Evolutionary conservation across 2,888 invertebrate species (phyloP).

Genomic region (Brachyopa scutellaris): DNA sequence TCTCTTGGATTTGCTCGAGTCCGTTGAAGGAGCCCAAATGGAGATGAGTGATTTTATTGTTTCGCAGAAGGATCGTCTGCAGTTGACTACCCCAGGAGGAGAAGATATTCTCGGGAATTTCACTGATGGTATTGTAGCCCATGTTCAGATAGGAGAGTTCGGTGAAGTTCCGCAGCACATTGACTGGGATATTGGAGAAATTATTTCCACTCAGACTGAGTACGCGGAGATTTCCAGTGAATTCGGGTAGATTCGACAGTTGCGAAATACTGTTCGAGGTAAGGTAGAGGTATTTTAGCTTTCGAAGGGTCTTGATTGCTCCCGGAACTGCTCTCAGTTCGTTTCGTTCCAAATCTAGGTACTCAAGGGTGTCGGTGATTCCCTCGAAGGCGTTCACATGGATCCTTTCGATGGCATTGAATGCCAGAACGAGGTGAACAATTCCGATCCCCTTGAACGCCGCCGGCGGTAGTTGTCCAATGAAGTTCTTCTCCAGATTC

Average conservation of each 20-base stretch:
- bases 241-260: conserved; percentile 84
- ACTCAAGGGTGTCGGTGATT: conserved; percentile 88
- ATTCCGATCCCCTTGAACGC: conserved; percentile 88
- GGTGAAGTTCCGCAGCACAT: conserved; percentile 87
- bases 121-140: conserved; percentile 92
- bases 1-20: conserved; percentile 90
- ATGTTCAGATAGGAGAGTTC: conserved; percentile 93
- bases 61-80: conserved; percentile 90
- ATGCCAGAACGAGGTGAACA: conserved; percentile 90
- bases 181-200: conserved; percentile 87
- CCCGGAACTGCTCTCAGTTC: conserved; percentile 87
- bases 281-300: conserved; percentile 90
- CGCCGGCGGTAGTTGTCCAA: conserved; percentile 85
- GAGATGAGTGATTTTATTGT: conserved; percentile 90
- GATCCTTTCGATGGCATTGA: conserved; percentile 88
- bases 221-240: conserved; percentile 85
- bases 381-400: conserved; percentile 89
- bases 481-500: conserved; percentile 91
- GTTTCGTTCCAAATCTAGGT: conserved; percentile 92
- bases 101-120: conserved; percentile 90
- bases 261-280: conserved; percentile 89
- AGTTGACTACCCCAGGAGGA: conserved; percentile 88
- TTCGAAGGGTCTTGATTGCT: conserved; percentile 86
- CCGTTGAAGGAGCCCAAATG: conserved; percentile 88
- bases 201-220: conserved; percentile 92